These are phyloP conservation scores for Fratercula arctica DNA, from an alignment of 2,797 vertebrate species.

Conservation along the genomic window DNA sequence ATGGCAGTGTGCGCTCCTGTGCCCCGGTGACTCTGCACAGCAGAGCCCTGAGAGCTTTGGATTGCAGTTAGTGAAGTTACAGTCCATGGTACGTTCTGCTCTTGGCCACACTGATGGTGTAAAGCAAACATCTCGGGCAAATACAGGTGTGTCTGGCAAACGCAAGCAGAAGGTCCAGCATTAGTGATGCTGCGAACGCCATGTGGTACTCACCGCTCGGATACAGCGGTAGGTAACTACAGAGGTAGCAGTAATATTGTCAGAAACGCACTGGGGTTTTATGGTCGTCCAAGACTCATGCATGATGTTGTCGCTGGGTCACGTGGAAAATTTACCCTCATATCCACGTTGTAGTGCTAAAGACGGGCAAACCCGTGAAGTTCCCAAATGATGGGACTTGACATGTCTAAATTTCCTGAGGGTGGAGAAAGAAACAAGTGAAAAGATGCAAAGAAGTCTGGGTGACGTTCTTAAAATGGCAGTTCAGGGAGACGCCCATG, in stretches of 20 bases:
- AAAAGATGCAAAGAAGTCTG: not conserved
- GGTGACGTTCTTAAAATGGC: not conserved
- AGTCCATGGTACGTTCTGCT: not conserved
- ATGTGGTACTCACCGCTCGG: rapidly evolving
- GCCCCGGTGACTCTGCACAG: not conserved
- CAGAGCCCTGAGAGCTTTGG: not conserved
- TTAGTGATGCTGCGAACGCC: not conserved
- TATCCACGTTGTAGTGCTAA: not conserved
- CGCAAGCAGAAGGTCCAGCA: not conserved
- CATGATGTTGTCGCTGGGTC: no score
- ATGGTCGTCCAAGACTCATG: not conserved
- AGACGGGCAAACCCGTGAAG: not conserved
- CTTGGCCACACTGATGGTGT: not conserved
- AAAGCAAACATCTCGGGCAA: not conserved
- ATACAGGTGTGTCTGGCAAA: not conserved
- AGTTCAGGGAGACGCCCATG: not conserved
- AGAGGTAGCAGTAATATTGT: not conserved
- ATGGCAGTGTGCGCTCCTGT: not conserved
- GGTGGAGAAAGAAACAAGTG: not conserved
- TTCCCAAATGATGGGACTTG: not conserved
- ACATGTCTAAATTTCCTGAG: not conserved
- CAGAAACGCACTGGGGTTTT: not conserved
- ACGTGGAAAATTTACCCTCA: not conserved
- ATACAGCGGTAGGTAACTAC: not conserved
- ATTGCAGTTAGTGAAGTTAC: not conserved